Evolutionary conservation across 2,797 vertebrate species (phyloP).

Genomic region (Pipistrellus kuhlii): DNA sequence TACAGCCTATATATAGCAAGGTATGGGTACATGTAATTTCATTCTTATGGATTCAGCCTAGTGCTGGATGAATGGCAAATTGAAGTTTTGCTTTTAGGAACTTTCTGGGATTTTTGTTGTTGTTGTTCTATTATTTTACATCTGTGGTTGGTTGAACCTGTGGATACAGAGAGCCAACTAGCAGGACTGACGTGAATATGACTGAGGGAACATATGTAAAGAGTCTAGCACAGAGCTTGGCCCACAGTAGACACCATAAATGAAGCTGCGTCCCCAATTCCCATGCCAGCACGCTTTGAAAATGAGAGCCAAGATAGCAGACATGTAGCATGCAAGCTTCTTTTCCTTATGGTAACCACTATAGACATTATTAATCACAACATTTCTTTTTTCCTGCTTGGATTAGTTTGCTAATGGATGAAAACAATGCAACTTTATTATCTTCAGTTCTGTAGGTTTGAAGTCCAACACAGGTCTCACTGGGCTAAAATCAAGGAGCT

Average conservation of each 20-base stretch:
- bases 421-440: background rate
- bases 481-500: slow-evolving; percentile 36
- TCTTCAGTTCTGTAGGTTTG: background rate
- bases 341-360: background rate
- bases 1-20: background rate
- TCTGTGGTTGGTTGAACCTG: background rate
- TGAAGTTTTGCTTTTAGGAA: background rate
- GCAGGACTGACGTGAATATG: background rate
- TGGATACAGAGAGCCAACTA: background rate
- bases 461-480: background rate
- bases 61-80: background rate
- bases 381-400: slow-evolving; percentile 18
- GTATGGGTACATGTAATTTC: background rate
- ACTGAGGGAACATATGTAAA: background rate
- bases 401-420: background rate
- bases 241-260: background rate
- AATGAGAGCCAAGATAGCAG: background rate
- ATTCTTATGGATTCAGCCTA: background rate
- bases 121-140: background rate
- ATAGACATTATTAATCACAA: background rate
- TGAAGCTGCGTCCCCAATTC: background rate
- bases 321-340: background rate
- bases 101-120: background rate
- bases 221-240: background rate
- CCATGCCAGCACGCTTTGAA: background rate